A percentile compares a stretch with the other conserved stretches of the same genome.
Conservation (phyloP, 2,113 vertebrate species). For the Sardina pilchardus region DNA sequence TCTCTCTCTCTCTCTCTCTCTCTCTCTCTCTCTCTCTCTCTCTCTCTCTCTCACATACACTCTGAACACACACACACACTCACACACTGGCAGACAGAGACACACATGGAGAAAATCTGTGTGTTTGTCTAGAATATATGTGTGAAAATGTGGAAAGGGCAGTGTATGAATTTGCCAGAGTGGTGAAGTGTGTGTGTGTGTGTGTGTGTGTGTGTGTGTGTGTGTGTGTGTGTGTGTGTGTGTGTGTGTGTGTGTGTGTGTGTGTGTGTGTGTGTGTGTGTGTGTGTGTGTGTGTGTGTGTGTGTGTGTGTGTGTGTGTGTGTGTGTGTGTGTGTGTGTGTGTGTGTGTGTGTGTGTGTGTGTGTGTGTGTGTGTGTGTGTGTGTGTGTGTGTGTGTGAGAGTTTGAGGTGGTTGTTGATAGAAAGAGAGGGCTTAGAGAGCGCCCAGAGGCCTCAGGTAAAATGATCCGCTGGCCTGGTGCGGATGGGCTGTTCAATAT, state of each 20-base stretch:
- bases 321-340: background rate
- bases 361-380: background rate
- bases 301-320: background rate
- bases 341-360: too few relatives aligned
- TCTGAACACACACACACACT: background rate
- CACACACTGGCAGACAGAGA: background rate
- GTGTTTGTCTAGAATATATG: background rate
- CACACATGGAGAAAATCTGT: background rate
- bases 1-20: too few relatives aligned
- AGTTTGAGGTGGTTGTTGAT: background rate
- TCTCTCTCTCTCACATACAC: too few relatives aligned
- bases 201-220: background rate
- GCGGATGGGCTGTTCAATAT: conserved; percentile 29
- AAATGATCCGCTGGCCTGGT: conserved; percentile 19
- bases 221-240: background rate
- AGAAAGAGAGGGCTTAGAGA: background rate
- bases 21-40: too few relatives aligned
- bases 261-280: background rate
- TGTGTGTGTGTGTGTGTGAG: background rate
- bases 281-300: background rate
- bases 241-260: background rate
- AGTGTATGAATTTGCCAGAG: background rate
- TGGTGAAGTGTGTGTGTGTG: background rate
- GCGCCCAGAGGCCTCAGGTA: conserved; percentile 10
- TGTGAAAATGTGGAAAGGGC: background rate